These are phyloP conservation scores for Ditula angustiorana DNA, from an alignment of 2,888 invertebrate species.

Conservation along the genomic window DNA sequence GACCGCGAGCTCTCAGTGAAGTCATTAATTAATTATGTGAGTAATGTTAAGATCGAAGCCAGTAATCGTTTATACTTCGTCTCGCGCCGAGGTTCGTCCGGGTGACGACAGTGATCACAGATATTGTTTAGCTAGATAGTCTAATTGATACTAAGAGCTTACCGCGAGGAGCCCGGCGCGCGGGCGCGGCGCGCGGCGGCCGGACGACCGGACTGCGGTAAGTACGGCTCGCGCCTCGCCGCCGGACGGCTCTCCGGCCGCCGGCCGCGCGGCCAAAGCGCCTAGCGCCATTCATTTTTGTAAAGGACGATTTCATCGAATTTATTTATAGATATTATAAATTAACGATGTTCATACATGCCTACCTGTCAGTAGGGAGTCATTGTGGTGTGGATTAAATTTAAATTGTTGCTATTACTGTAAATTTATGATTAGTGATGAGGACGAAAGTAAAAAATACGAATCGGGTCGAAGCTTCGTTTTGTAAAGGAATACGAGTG, in stretches of 20 bases:
- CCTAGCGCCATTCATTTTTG: constrained; percentile 64
- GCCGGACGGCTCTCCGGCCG: constrained; percentile 19
- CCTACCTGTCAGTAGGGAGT: constrained; percentile 74
- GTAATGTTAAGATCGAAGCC: constrained; percentile 76
- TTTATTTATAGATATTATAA: constrained; percentile 84
- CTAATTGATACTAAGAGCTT: constrained; percentile 79
- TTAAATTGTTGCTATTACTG: constrained; percentile 82
- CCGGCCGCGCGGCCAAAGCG: constrained; percentile 54
- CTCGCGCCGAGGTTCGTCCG: constrained; percentile 65
- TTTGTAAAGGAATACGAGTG: constrained; percentile 78
- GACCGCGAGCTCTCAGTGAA: constrained; percentile 60
- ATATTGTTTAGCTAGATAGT: constrained; percentile 75
- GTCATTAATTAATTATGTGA: constrained; percentile 74
- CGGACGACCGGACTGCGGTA: constrained; percentile 27
- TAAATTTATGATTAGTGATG: constrained; percentile 78
- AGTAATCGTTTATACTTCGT: constrained; percentile 75
- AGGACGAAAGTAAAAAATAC: constrained; percentile 75
- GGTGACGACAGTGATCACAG: constrained; percentile 62
- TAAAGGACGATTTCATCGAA: constrained; percentile 84
- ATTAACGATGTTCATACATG: constrained; percentile 76
- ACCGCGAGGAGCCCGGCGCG: constrained; percentile 49
- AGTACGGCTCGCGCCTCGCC: constrained; percentile 15
- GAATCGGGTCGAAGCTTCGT: constrained; percentile 80
- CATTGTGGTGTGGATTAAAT: constrained; percentile 80
- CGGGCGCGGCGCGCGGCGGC: constrained; percentile 40